Evolutionary conservation across 2,888 invertebrate species (phyloP).

Genomic region (Coenonympha glycerion): DNA sequence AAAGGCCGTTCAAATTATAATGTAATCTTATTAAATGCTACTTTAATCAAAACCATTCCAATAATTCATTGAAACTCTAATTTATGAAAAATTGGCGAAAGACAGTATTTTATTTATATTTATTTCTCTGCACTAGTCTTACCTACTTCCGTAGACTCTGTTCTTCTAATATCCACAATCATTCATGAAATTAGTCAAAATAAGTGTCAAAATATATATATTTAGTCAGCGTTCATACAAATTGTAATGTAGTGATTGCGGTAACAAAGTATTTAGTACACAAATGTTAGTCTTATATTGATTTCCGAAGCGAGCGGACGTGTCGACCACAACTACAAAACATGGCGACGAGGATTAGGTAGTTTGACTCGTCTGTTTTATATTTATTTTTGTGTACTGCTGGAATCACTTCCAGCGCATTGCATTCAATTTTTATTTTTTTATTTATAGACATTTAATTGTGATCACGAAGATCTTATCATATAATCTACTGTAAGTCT

Average conservation of each 20-base stretch:
- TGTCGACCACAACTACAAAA: too few relatives aligned
- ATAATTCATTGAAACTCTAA: not conserved
- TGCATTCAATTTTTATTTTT: not conserved
- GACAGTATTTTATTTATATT: not conserved
- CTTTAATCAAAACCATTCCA: not conserved
- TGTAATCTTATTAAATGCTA: not conserved
- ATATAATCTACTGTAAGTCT: constrained; percentile 8
- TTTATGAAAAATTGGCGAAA: not conserved
- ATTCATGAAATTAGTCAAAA: too few relatives aligned
- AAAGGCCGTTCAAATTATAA: not conserved
- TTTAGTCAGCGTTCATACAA: too few relatives aligned
- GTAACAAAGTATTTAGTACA: too few relatives aligned
- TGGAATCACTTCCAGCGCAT: not conserved
- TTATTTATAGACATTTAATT: constrained; percentile 1
- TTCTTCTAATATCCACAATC: too few relatives aligned
- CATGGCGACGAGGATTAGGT: too few relatives aligned
- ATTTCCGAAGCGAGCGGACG: too few relatives aligned
- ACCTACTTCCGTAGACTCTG: not conserved
- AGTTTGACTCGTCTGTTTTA: too few relatives aligned
- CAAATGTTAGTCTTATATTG: too few relatives aligned
- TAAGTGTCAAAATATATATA: too few relatives aligned
- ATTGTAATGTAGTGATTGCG: too few relatives aligned
- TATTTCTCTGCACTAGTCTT: not conserved
- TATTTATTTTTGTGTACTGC: too few relatives aligned
- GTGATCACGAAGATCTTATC: constrained; percentile 8